Conservation (phyloP, 1,140 invertebrate genomes). For the Augochlora pura region DNA sequence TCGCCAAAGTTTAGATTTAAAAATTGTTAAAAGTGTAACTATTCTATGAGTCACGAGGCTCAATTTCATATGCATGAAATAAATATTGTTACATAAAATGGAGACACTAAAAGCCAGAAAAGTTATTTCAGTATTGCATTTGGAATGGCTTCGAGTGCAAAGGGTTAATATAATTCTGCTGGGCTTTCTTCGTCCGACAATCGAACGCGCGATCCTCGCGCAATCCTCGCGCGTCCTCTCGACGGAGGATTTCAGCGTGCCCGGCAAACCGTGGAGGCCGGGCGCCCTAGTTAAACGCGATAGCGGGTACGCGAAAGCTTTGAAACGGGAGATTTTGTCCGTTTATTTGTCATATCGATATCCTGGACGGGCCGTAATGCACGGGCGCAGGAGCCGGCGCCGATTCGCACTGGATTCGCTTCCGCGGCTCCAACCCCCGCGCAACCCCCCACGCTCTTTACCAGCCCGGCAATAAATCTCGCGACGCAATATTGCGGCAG, state of each 20-base stretch:
- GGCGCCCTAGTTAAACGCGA: not conserved
- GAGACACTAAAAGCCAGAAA: too few relatives aligned
- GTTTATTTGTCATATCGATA: constrained; percentile 64
- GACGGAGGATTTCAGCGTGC: constrained; percentile 15
- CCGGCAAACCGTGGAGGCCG: not conserved
- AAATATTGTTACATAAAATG: too few relatives aligned
- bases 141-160: too few relatives aligned
- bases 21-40: too few relatives aligned
- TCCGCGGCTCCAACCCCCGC: not conserved
- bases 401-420: constrained; percentile 35
- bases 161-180: not conserved
- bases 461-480: constrained; percentile 37
- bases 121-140: too few relatives aligned
- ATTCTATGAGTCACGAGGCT: too few relatives aligned
- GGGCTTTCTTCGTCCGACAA: constrained; percentile 16
- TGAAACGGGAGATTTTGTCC: constrained; percentile 58
- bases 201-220: constrained; percentile 40
- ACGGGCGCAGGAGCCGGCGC: not conserved
- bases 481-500: constrained; percentile 41
- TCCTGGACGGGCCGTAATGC: constrained; percentile 36
- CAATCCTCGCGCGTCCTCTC: constrained; percentile 41
- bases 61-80: too few relatives aligned
- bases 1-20: too few relatives aligned
- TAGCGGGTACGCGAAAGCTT: constrained; percentile 45
- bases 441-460: not conserved